phyloP scores from a whole-genome alignment of 2,888 invertebrate genomes.

The Masnerella sp. region DNA sequence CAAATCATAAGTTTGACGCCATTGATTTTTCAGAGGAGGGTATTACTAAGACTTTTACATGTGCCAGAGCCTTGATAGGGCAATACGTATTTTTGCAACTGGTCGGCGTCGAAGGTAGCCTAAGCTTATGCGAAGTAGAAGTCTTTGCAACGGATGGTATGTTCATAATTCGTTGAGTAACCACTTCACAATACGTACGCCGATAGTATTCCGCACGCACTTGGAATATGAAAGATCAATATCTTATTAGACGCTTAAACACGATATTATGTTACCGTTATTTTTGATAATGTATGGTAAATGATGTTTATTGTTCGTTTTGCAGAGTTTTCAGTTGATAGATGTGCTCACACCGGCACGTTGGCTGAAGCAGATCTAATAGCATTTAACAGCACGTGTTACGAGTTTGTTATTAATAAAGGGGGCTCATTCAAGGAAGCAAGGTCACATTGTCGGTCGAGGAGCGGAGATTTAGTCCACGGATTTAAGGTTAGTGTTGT shows the following conservation, averaged over 20 bases:
- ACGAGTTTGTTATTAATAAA: conserved; percentile 90
- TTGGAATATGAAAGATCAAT: neutral
- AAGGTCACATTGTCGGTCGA: conserved; percentile 85
- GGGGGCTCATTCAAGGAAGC: conserved; percentile 92
- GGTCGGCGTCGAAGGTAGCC: conserved; percentile 92
- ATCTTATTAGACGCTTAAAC: neutral
- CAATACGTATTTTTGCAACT: conserved; percentile 93
- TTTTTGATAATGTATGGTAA: too few relatives aligned
- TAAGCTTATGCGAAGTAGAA: conserved; percentile 94
- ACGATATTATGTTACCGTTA: too few relatives aligned
- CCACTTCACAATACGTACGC: neutral
- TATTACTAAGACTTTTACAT: conserved; percentile 92
- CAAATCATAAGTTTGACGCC: too few relatives aligned
- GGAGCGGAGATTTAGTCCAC: conserved; percentile 86
- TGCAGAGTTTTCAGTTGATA: conserved; percentile 90
- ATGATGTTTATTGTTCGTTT: conserved; percentile 59
- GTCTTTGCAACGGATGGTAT: conserved; percentile 95
- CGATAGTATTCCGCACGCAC: neutral
- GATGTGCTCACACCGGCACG: conserved; percentile 86
- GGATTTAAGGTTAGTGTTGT: conserved; percentile 81
- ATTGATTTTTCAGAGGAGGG: conserved; percentile 88
- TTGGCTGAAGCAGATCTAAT: conserved; percentile 89
- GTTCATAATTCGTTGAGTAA: too few relatives aligned
- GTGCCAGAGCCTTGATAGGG: conserved; percentile 90
- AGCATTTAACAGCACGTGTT: conserved; percentile 91